phyloP scores from a whole-genome alignment of 2,797 vertebrate species.

The Ambastaia sidthimunki region DNA sequence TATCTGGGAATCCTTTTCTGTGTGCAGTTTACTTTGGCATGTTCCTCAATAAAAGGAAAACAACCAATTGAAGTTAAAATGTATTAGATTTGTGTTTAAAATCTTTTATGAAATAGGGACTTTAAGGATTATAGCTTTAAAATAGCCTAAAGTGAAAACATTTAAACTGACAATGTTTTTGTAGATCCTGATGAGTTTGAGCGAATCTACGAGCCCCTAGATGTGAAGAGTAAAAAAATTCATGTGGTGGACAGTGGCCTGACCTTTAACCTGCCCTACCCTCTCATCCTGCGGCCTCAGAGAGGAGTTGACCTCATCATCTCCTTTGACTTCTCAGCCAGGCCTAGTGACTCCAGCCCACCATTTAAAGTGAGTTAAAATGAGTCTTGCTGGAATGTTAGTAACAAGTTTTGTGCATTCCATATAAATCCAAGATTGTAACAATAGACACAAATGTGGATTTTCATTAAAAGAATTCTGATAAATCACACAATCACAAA shows the following conservation, averaged over 20 bases:
- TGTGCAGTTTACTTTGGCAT: too few relatives aligned
- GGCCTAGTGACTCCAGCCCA: conserved; percentile 96
- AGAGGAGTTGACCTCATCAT: conserved; percentile 93
- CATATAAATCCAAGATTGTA: not conserved
- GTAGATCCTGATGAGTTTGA: conserved; percentile 97
- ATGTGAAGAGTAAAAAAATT: conserved; percentile 98
- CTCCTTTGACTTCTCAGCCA: conserved; percentile 97
- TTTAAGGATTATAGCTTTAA: too few relatives aligned
- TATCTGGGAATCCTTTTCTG: too few relatives aligned
- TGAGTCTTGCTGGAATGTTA: not conserved
- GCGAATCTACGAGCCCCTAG: conserved; percentile 93
- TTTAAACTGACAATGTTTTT: not conserved
- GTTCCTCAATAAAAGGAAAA: too few relatives aligned
- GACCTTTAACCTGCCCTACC: conserved; percentile 96
- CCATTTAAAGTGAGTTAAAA: conserved; percentile 89
- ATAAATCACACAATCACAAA: not conserved
- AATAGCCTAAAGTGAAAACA: not conserved
- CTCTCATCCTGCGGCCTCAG: conserved; percentile 90
- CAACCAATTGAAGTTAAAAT: too few relatives aligned
- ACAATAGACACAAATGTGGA: not conserved
- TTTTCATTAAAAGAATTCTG: not conserved
- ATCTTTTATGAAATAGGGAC: too few relatives aligned
- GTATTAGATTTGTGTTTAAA: too few relatives aligned
- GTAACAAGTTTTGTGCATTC: not conserved
- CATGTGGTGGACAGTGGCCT: conserved; percentile 97